Evolutionary conservation across 1,140 invertebrate species (phyloP).

Genomic region (Panulirus ornatus): DNA sequence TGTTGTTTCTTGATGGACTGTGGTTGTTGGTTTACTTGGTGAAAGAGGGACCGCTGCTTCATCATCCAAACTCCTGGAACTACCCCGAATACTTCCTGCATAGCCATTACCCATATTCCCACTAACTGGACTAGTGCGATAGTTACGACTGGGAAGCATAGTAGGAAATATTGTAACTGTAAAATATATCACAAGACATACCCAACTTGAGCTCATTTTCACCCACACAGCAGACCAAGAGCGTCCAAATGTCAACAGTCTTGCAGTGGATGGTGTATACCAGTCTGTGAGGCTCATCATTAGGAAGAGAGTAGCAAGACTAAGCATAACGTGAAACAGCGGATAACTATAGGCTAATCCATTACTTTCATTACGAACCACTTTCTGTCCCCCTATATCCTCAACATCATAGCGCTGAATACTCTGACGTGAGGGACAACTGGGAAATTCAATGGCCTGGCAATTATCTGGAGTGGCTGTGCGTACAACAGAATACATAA

Average conservation of each 20-base stretch:
- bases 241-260: slow-evolving; percentile 70
- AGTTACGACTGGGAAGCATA: slow-evolving; percentile 57
- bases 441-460: slow-evolving; percentile 71
- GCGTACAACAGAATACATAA: slow-evolving; percentile 66
- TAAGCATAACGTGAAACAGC: slow-evolving; percentile 98
- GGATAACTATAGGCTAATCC: slow-evolving; percentile 96
- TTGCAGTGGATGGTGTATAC: slow-evolving; percentile 90
- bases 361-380: slow-evolving; percentile 97
- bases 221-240: slow-evolving; percentile 94
- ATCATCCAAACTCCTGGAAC: slow-evolving; percentile 59
- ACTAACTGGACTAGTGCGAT: slow-evolving; percentile 6
- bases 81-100: slow-evolving; percentile 61
- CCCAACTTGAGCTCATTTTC: slow-evolving; percentile 97
- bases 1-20: slow-evolving; percentile 73
- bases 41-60: slow-evolving; percentile 73
- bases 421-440: slow-evolving; percentile 56
- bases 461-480: slow-evolving; percentile 66
- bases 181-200: slow-evolving; percentile 92
- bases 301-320: slow-evolving; percentile 96
- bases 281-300: slow-evolving; percentile 99
- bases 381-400: slow-evolving; percentile 81
- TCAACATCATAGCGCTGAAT: slow-evolving; percentile 58
- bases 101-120: slow-evolving; percentile 47
- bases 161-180: slow-evolving; percentile 66
- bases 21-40: slow-evolving; percentile 65